Percentiles rank a stretch among this genome's conserved stretches.
These are phyloP conservation scores for Tetraodon nigroviridis DNA, from an alignment of 2,113 vertebrate species.

Conservation along the genomic window DNA sequence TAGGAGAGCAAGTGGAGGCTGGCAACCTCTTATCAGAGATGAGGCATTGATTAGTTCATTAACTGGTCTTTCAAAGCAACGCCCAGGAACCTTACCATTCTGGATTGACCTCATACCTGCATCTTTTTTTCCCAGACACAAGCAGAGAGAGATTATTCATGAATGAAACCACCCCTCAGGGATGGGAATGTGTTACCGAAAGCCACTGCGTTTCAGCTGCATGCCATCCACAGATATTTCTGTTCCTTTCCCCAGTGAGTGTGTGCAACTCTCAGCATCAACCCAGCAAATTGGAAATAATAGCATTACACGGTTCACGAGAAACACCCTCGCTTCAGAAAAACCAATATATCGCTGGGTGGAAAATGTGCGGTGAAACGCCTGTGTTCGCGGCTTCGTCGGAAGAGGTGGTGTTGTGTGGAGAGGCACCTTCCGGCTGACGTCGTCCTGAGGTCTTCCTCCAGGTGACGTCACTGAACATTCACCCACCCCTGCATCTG, in stretches of 20 bases:
- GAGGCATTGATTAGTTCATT: constrained; percentile 53
- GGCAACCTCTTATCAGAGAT: constrained; percentile 42
- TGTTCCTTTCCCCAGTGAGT: too few species aligned
- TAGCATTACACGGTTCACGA: neutral
- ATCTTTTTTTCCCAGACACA: neutral
- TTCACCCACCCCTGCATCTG: constrained; percentile 26
- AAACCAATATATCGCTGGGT: neutral
- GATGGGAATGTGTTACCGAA: neutral
- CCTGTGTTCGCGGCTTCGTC: constrained; percentile 2
- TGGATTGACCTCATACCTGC: constrained; percentile 6
- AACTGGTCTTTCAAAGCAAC: constrained; percentile 34
- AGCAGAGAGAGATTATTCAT: constrained; percentile 25
- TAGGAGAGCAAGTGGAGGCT: constrained; percentile 48
- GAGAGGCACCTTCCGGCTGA: constrained; percentile 18
- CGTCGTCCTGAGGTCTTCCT: constrained; percentile 18
- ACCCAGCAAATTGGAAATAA: neutral
- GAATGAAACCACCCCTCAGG: constrained; percentile 15
- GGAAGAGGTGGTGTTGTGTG: neutral
- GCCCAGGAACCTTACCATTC: constrained; percentile 18
- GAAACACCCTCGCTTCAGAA: neutral
- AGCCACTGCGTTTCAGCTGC: too few species aligned
- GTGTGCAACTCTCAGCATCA: too few species aligned
- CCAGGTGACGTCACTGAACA: constrained; percentile 5
- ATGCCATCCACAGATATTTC: too few species aligned
- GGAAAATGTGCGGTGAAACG: constrained; percentile 15